Evolutionary conservation across 2,113 vertebrate species (phyloP), one percentile per base, ranked within the genome.

Genomic region (Charina bottae): DNA sequence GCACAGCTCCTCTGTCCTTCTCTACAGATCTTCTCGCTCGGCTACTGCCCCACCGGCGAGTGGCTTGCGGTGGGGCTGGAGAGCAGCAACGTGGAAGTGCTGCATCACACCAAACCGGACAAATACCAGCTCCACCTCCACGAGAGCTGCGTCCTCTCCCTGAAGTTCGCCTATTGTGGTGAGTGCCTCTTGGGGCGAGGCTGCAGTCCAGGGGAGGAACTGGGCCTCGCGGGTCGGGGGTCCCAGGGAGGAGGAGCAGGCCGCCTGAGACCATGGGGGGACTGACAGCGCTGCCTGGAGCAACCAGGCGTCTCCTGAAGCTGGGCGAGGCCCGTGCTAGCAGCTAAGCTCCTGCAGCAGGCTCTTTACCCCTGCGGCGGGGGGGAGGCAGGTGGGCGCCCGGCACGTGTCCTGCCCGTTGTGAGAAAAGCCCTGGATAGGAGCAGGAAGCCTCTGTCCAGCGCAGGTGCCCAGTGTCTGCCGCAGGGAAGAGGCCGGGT

Each of bases 91-190:
- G 99, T 99, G 96, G 99, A 99, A 89, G 98, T 99, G 4, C 97
- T 99, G 87, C 99, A 99, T 97, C 98, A 99, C 97, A 99, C 98
- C 85, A 99, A 99, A 88, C 99, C 99, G 0, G 99, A 99, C 97
- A 99, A 99, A 91, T 99, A 99, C 96, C 99, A 99, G 98, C 98
- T 99, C 91, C 99, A 99, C 96, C 98, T 99, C 90, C 99, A 99
- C 0, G 99, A 99, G 97, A 99, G 99, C 98, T 99, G 99, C 0
- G 99, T 99, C 93, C 99, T 99, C 4, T 99, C 99, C 4, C 98
- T 99, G 93, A 99, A 99, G 94, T 99, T 99, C 0, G 99, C 99
- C 96, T 99, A 98, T 96, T 99, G 99, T 2, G 99, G 99, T 99
- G 93, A 98, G 98, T 92, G 4, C 3, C 8, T 9, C n/a, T 2